These are phyloP conservation scores for Calameuta idolon DNA, from an alignment of 2,888 invertebrate genomes.

Conservation along the genomic window DNA sequence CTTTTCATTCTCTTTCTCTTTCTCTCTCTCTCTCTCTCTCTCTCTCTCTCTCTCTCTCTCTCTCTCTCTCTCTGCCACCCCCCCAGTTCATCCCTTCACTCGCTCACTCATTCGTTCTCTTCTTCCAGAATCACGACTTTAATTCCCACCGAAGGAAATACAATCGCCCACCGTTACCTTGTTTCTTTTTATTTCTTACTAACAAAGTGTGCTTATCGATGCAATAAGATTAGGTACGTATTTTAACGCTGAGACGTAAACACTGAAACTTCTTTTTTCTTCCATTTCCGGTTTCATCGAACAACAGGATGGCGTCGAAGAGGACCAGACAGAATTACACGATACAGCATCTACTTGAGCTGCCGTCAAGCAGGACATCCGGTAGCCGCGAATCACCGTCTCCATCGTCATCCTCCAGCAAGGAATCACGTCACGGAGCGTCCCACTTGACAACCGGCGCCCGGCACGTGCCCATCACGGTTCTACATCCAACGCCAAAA, in stretches of 20 bases:
- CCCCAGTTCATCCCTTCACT: not conserved
- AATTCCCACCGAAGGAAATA: slow-evolving; percentile 3
- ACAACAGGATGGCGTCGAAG: slow-evolving; percentile 66
- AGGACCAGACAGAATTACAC: slow-evolving; percentile 70
- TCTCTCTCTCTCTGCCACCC: slow-evolving; percentile 1
- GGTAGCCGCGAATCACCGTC: not conserved
- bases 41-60: slow-evolving; percentile 8
- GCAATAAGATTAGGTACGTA: not conserved
- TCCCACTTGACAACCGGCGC: slow-evolving; percentile 40
- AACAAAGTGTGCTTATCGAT: not conserved
- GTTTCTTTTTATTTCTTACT: not conserved
- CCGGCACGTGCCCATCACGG: slow-evolving; percentile 60
- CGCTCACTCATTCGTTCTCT: not conserved
- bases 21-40: not conserved
- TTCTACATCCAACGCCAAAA: slow-evolving; percentile 64
- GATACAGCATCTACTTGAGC: slow-evolving; percentile 70
- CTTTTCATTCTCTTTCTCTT: not conserved
- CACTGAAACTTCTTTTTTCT: not conserved
- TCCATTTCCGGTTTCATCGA: not conserved
- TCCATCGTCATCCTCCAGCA: slow-evolving; percentile 33
- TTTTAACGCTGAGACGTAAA: not conserved
- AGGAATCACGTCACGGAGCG: slow-evolving; percentile 21
- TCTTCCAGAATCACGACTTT: not conserved
- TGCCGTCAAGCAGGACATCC: slow-evolving; percentile 63
- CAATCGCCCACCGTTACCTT: not conserved